Base-by-base conservation (phyloP, 2,888 invertebrate genomes). In the Eurytoma californica region DNA sequence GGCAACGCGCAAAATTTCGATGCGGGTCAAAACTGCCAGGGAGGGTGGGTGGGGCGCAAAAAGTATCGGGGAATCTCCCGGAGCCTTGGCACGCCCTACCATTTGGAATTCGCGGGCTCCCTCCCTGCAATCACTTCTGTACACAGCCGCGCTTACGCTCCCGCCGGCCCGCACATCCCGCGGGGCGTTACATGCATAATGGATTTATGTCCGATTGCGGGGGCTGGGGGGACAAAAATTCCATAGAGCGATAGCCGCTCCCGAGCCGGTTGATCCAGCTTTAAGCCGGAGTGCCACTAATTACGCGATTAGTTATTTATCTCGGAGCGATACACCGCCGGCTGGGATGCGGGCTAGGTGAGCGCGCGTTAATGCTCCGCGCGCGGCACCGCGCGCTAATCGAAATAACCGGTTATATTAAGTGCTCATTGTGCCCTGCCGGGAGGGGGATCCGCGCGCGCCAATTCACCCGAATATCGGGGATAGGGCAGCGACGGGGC, bases 281-380 rank as follows among this genome's bases (percentile, higher is more conserved):
- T 7, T 47, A 16, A 24, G 9, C 55, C 67, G 60, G 20, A 53
- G 61, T 39, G 58, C 58, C 30, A 60, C 77, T 80, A 82, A 83
- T 82, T 82, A 74, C 63, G 53, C 75, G 57, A 77, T 83, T 80
- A 80, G 66, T 81, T 78, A 72, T 79, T 69, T 70, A 79, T 66
- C 58, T 39, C 65, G 61, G 30, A 1, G n/a, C 13, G 60, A 75
- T 68, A 18, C 61, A 24, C 51, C 28, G 20, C 63, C n/a, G 24
- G 24, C 24, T n/a, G 30, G 7, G 9, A 7, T 20, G 39, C 61
- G 4, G 39, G 39, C 13, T 0, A 39, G 53, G 7, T 39, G 39
- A 2, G 39, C 5, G 51, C 58, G 61, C 76, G 69, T 68, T 76
- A 76, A 76, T 76, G 69, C 69, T 69, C 69, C 67, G 16, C 39